Evolutionary conservation across 37 sponge, comb jelly and placozoan genomes (phyloP).

Genomic region (Oopsacas minuta): DNA sequence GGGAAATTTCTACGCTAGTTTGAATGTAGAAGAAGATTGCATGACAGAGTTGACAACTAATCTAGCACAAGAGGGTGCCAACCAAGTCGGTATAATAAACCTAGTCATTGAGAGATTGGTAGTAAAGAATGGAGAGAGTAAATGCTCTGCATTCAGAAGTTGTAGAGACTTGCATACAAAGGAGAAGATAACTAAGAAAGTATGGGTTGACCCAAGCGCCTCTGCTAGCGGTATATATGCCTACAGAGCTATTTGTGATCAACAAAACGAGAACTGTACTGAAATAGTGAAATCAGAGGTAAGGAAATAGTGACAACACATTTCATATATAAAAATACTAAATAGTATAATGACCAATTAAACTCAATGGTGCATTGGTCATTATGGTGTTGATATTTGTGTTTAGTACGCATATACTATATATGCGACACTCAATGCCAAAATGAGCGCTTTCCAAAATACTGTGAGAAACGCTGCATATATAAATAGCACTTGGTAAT

Average conservation of each 20-base stretch:
- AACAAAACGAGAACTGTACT: not conserved
- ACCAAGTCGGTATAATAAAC: not conserved
- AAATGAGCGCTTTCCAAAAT: too few species aligned
- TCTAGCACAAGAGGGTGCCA: not conserved
- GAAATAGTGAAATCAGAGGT: not conserved
- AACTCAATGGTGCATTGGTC: too few species aligned
- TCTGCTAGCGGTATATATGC: not conserved
- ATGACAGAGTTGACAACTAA: not conserved
- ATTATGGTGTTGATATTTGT: too few species aligned
- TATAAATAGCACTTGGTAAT: too few species aligned
- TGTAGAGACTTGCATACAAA: not conserved
- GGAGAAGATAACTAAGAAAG: not conserved
- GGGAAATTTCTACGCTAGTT: not conserved
- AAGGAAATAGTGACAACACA: not conserved
- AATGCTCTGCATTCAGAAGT: constrained; percentile 12
- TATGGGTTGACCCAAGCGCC: not conserved
- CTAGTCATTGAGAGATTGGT: not conserved
- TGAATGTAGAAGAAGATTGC: not conserved
- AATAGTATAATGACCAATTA: not conserved
- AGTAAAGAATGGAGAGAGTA: not conserved
- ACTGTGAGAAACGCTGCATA: too few species aligned
- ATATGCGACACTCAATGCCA: too few species aligned
- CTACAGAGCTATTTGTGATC: not conserved
- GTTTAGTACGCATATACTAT: too few species aligned
- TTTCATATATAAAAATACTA: not conserved